These are phyloP conservation scores for Agrochola lychnidis DNA, from an alignment of 2,888 invertebrate genomes.

Conservation along the genomic window DNA sequence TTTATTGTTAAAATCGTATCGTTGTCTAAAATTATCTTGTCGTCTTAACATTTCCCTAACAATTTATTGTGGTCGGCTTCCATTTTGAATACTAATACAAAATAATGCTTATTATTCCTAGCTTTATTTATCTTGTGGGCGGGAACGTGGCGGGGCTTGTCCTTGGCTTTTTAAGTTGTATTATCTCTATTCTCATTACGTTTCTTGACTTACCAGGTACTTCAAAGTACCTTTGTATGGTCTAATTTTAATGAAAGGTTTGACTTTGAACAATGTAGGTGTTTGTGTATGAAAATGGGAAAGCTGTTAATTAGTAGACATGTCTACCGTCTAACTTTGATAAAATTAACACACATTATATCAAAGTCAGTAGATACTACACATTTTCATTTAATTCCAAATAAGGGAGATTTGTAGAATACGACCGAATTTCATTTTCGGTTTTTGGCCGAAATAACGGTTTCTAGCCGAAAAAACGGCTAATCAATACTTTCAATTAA, in stretches of 20 bases:
- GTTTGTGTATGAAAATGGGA: not conserved
- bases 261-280: not conserved
- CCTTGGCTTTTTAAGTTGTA: constrained; percentile 11
- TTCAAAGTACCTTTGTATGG: not conserved
- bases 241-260: not conserved
- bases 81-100: constrained; percentile 47
- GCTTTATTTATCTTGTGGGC: constrained; percentile 13
- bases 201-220: not conserved
- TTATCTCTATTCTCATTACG: constrained; percentile 13
- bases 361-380: not conserved
- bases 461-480: not conserved
- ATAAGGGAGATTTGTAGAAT: not conserved
- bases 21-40: constrained; percentile 36
- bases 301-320: not conserved
- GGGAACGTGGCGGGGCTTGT: not conserved
- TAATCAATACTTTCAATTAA: not conserved
- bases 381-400: not conserved
- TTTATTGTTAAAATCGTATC: constrained; percentile 34
- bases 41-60: constrained; percentile 25
- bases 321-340: not conserved
- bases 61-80: constrained; percentile 21
- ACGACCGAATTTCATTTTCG: not conserved
- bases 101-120: constrained; percentile 36
- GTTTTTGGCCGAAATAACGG: not conserved
- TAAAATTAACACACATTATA: not conserved